Evolutionary conservation across 2,113 vertebrate genomes (phyloP).

Genomic region (Microtus montanus): DNA sequence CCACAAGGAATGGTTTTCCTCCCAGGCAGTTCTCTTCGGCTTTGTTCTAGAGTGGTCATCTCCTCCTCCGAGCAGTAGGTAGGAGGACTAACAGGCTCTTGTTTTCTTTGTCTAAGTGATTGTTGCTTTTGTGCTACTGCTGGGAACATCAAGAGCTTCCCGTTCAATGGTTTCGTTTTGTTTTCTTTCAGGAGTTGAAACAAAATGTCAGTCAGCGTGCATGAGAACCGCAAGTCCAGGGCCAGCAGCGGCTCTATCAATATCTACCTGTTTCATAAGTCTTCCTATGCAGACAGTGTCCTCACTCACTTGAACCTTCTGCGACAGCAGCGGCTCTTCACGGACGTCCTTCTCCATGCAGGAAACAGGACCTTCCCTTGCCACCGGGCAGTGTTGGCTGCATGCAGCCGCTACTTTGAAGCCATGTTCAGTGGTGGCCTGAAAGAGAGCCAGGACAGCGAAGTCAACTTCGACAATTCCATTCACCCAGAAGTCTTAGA

Average conservation of each 20-base stretch:
- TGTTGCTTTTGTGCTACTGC: conserved; percentile 24
- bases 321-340: conserved; percentile 90
- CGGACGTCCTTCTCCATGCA: conserved; percentile 89
- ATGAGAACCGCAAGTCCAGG: conserved; percentile 90
- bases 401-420: conserved; percentile 90
- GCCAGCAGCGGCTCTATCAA: conserved; percentile 91
- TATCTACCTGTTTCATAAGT: conserved; percentile 90
- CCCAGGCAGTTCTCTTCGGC: conserved; percentile 45
- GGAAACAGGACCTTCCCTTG: conserved; percentile 89
- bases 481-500: conserved; percentile 90
- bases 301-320: conserved; percentile 90
- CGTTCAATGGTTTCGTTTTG: conserved; percentile 66
- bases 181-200: conserved; percentile 82
- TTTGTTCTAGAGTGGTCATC: background rate
- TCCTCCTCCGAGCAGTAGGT: background rate
- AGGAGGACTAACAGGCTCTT: background rate
- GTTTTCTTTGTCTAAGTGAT: background rate
- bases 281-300: conserved; percentile 91
- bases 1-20: conserved; percentile 26
- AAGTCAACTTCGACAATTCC: conserved; percentile 90
- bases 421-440: conserved; percentile 91
- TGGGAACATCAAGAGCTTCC: background rate
- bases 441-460: conserved; percentile 90
- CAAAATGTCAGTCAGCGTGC: conserved; percentile 91
- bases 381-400: conserved; percentile 89